Evolutionary conservation across 2,888 invertebrate species (phyloP).

Genomic region (Tenthredo mesomela): DNA sequence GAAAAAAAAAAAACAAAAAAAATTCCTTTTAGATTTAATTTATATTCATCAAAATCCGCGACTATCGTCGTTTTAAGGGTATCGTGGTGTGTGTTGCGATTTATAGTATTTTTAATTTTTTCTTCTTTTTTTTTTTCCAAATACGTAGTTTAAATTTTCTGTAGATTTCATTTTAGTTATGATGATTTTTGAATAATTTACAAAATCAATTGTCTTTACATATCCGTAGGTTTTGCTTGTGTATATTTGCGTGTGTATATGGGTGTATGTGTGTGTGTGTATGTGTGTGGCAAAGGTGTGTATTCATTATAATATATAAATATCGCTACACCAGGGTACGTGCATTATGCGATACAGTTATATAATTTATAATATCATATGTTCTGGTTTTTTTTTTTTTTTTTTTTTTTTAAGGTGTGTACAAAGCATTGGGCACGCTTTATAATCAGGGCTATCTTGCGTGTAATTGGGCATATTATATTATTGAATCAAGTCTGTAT

Average conservation of each 20-base stretch:
- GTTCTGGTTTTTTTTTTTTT: slow-evolving; percentile 30
- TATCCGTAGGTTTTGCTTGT: slow-evolving; percentile 75
- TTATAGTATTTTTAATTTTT: background rate
- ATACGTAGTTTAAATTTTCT: background rate
- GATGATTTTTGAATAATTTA: slow-evolving; percentile 69
- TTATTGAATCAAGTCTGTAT: slow-evolving; percentile 48
- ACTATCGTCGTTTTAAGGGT: background rate
- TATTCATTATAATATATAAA: slow-evolving; percentile 13
- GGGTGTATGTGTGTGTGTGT: slow-evolving; percentile 59
- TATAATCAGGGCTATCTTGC: slow-evolving; percentile 49
- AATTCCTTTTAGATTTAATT: background rate
- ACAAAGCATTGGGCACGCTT: slow-evolving; percentile 47
- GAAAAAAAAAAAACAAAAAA: slow-evolving; percentile 53
- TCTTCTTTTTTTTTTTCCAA: background rate
- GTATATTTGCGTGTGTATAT: slow-evolving; percentile 64
- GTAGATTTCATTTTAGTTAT: background rate
- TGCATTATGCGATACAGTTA: background rate
- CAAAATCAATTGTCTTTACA: slow-evolving; percentile 79
- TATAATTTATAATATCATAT: slow-evolving; percentile 24
- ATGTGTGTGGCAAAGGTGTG: slow-evolving; percentile 55
- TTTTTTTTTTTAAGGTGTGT: slow-evolving; percentile 22
- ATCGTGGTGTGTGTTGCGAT: background rate
- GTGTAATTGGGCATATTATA: slow-evolving; percentile 47
- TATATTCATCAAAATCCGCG: background rate
- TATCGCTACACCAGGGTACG: slow-evolving; percentile 39